Evolutionary conservation across 2,888 invertebrate species (phyloP).

Genomic region (Holacanthella duospinosa): DNA sequence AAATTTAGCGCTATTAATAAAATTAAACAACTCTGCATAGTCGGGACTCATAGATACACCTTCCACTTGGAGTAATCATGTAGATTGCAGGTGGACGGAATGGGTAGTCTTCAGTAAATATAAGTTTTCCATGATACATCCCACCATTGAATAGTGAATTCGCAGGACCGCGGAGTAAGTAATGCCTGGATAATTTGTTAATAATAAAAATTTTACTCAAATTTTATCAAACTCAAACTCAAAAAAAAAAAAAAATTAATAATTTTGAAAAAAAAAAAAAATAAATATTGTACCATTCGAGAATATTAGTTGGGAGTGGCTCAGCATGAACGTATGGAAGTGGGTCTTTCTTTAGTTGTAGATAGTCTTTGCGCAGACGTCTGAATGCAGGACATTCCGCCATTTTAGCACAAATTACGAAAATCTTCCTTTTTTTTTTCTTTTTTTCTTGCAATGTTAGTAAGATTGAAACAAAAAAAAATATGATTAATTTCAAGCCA

Average conservation of each 20-base stretch:
- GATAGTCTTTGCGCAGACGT: constrained; percentile 48
- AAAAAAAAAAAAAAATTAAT: not conserved
- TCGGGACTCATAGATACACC: constrained; percentile 31
- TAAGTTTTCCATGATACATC: constrained; percentile 50
- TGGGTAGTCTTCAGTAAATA: constrained; percentile 50
- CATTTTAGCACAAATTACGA: too few relatives aligned
- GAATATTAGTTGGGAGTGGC: constrained; percentile 48
- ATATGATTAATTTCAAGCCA: too few relatives aligned
- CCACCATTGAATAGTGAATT: constrained; percentile 80
- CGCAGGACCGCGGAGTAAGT: constrained; percentile 90
- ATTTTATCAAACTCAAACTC: not conserved
- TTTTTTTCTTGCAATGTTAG: too few relatives aligned
- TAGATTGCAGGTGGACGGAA: constrained; percentile 49
- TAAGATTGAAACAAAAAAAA: too few relatives aligned
- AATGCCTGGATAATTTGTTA: constrained; percentile 57
- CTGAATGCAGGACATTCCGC: not conserved
- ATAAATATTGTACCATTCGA: constrained; percentile 45
- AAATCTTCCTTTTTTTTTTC: too few relatives aligned
- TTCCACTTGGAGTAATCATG: constrained; percentile 52
- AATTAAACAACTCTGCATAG: not conserved
- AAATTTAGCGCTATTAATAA: not conserved
- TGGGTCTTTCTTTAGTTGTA: constrained; percentile 48
- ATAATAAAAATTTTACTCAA: not conserved
- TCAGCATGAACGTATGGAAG: constrained; percentile 48
- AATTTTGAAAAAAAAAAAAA: not conserved